phyloP scores from a whole-genome alignment of 2,797 vertebrate genomes.

The Momotus momota region DNA sequence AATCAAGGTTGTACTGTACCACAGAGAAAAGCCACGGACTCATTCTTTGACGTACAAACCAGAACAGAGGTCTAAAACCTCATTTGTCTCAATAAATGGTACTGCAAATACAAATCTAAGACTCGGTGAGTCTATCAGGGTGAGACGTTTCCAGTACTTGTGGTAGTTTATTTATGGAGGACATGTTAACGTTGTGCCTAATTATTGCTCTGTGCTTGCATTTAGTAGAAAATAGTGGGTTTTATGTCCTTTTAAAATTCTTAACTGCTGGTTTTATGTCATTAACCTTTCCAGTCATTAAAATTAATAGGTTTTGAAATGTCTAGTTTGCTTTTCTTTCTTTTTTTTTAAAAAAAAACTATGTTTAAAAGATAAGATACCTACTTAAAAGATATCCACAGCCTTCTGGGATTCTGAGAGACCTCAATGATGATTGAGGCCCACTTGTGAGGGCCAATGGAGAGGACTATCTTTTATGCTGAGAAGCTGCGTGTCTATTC shows the following conservation, averaged over 20 bases:
- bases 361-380: neutral
- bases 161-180: conserved; percentile 16
- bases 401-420: neutral
- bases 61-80: neutral
- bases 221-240: neutral
- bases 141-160: neutral
- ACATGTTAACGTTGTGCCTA: neutral
- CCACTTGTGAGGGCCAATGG: neutral
- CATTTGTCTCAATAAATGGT: conserved; percentile 22
- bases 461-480: neutral
- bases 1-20: neutral
- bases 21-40: neutral
- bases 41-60: neutral
- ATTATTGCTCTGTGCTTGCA: neutral
- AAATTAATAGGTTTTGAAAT: conserved; percentile 16
- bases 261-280: neutral
- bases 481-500: neutral
- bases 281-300: conserved; percentile 12
- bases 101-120: conserved; percentile 22
- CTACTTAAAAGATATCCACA: neutral
- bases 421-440: neutral
- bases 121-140: neutral
- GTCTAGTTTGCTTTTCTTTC: neutral
- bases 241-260: conserved; percentile 15
- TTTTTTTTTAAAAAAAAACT: neutral